Base-by-base conservation (phyloP, 1,140 invertebrate genomes). In the Drosophila malerkotliana region DNA sequence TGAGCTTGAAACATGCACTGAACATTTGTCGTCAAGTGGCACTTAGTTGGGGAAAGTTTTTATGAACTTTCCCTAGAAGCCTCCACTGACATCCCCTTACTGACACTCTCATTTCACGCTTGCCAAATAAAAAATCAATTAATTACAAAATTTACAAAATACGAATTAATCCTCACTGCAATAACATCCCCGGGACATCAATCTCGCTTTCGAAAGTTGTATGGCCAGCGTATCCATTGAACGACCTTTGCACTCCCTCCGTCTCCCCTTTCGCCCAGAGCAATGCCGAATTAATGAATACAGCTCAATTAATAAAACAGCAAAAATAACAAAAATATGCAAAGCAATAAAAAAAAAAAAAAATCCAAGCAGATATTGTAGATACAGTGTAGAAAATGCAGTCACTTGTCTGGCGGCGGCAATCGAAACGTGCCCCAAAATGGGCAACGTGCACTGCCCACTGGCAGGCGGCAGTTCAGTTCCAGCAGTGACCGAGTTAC, bases 151-250 rank as follows among this genome's bases (percentile, higher is more conserved):
- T 39, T 34, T 59, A 59, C 44, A 34, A 37, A 52, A 34, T 59
- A 59, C 44, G 41, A 28, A 34, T 39, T 39, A 55, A 60, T 68
- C 52, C 54, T 56, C 39, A 9, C 14, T 63, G 58, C 51, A 51
- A 51, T 45, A 39, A 69, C 54, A 58, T 75, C 72, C 54, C 72
- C 62, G 71, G 48, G 32, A 72, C 37, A 73, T 64, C 54, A 63
- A 75, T 75, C 60, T 54, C 60, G 39, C 32, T 66, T 85, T 82
- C 78, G 82, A 85, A 85, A 85, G 82, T 85, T 85, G 82, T 62
- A 48, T 53, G 57, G 48, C 82, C 47, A 77, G 73, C 68, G 62
- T 18, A 18, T 15, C 76, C 61, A 76, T 49, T 55, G 49, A 39
- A 7, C 53, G 73, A 51, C 62, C 55, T 55, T 54, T 71, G 51